Base-by-base conservation (phyloP, 2,113 vertebrate species). In the Opisthocomus hoazin region DNA sequence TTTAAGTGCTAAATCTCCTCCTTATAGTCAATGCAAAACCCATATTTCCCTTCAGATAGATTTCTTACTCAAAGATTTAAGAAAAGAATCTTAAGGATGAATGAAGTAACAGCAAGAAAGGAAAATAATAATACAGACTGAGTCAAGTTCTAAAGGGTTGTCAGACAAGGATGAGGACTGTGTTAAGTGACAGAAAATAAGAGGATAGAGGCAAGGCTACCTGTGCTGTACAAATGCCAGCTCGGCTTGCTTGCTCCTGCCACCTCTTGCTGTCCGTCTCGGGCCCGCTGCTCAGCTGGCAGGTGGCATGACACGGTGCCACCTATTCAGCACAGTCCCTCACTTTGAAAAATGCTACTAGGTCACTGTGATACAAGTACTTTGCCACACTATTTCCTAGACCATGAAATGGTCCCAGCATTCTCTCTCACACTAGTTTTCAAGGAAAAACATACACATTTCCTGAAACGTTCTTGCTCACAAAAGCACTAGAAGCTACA, bases 291-390 rank as follows among this genome's bases (percentile, higher is more conserved):
- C 54, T 56, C 6, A 43, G 27, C 12, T 11, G 9, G 19, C 32
- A 29, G 34, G 10, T 30, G 53, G n/a, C 4, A 48, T 2, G 4
- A 23, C 29, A 23, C 4, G 0, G 11, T 20, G 34, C 14, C 22
- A 14, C 53, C 39, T 56, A 41, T n/a, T 12, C 37, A n/a, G 34
- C 15, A 6, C n/a, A 29, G 68, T 13, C 30, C 54, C 32, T 56
- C 79, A n/a, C 2, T 17, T 27, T 73, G 30, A 37, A 24, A 22
- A 64, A 54, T 16, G 14, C 29, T 15, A 4, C 1, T 8, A 78
- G 46, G 26, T 46, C 56, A 46, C 32, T 41, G 41, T 0, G 3
- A 64, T 6, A 46, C 14, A 15, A 75, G 53, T 19, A 32, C 30
- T 53, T 61, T 14, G 24, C 17, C 68, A 76, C 30, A 2, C n/a